Conservation (phyloP, 2,888 invertebrate genomes). For the Rotaria socialis region DNA sequence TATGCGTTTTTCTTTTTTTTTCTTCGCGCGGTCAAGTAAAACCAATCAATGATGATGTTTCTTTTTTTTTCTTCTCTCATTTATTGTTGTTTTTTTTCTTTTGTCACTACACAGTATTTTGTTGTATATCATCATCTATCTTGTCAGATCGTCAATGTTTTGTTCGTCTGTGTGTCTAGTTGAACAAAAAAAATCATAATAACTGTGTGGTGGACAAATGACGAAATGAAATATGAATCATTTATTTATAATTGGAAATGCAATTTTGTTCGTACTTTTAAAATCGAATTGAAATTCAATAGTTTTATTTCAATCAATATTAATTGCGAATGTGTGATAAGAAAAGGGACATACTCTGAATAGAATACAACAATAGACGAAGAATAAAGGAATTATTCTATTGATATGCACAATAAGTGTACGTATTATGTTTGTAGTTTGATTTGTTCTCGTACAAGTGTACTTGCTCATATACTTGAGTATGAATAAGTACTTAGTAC, state of each 20-base stretch:
- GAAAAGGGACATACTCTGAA: too few relatives aligned
- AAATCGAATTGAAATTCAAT: too few relatives aligned
- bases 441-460: too few relatives aligned
- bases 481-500: too few relatives aligned
- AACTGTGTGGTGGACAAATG: constrained; percentile 27
- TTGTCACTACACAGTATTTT: constrained; percentile 33
- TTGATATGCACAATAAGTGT: too few relatives aligned
- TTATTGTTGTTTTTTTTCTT: constrained; percentile 27
- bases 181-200: constrained; percentile 3
- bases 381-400: too few relatives aligned
- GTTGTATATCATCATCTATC: constrained; percentile 36
- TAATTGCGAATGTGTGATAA: too few relatives aligned
- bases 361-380: too few relatives aligned
- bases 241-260: background rate
- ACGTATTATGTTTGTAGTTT: too few relatives aligned
- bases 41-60: constrained; percentile 28
- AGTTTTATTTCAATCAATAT: too few relatives aligned
- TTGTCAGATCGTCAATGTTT: constrained; percentile 33
- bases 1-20: background rate
- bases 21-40: background rate
- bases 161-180: constrained; percentile 21
- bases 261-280: too few relatives aligned
- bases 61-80: constrained; percentile 1
- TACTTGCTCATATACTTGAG: too few relatives aligned
- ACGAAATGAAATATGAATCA: constrained; percentile 6